A percentile compares a stretch with the other conserved stretches of the same genome.
These are phyloP conservation scores for Rhinogobio ventralis DNA, from an alignment of 2,797 vertebrate species.

Conservation along the genomic window DNA sequence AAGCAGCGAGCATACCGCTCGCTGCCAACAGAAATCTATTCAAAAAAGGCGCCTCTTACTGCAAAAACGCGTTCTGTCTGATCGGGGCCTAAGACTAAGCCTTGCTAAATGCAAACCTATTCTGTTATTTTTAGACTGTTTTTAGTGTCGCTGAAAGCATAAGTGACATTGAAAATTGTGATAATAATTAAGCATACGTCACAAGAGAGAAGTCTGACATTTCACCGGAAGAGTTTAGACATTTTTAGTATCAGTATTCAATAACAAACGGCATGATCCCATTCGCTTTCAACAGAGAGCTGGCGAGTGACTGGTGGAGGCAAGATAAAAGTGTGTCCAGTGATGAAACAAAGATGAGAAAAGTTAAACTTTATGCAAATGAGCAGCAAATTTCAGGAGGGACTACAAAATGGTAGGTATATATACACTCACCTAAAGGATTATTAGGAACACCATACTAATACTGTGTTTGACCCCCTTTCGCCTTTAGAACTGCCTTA, in stretches of 20 bases:
- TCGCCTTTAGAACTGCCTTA: too few relatives aligned
- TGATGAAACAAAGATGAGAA: not conserved
- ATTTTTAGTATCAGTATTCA: not conserved
- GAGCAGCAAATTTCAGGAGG: not conserved
- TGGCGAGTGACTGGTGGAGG: not conserved
- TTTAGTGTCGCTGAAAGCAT: not conserved
- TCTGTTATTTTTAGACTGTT: not conserved
- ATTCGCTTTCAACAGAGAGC: not conserved
- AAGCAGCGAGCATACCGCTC: too few relatives aligned
- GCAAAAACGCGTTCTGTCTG: too few relatives aligned
- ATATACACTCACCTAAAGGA: too few relatives aligned
- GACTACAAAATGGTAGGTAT: not conserved
- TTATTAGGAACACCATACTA: too few relatives aligned
- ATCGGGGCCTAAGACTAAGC: too few relatives aligned
- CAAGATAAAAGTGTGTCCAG: not conserved
- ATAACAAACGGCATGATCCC: not conserved
- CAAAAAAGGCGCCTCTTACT: too few relatives aligned
- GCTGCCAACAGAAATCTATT: too few relatives aligned
- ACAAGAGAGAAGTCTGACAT: too few relatives aligned
- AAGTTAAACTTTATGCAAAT: not conserved
- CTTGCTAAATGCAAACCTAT: slow-evolving; percentile 34
- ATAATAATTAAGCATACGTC: not conserved
- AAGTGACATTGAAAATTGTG: not conserved
- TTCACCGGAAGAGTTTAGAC: not conserved
- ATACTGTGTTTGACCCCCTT: too few relatives aligned